Evolutionary conservation across 2,113 vertebrate species (phyloP), one percentile per base, ranked within the genome.

Genomic region (Sinosuthora webbiana): DNA sequence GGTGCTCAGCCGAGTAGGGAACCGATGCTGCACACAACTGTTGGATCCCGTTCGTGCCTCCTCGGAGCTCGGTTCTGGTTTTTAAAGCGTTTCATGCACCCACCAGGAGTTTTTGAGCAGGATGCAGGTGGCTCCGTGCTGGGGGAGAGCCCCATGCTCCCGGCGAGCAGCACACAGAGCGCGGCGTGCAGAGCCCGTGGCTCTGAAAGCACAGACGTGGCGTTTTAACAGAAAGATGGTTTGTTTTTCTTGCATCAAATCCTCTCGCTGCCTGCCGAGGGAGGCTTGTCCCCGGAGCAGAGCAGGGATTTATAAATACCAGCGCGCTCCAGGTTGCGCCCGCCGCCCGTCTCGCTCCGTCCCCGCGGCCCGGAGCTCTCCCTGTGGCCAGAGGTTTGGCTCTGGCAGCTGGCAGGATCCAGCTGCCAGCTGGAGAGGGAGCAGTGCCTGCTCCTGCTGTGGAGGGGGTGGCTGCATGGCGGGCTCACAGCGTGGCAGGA

Each of bases 181-280:
- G 0, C 1, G 3, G 45, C 0, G 1, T 1, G 10, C 53, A 20
- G 24, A 83, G 68, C 71, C 31, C 0, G 25, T 13, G 17, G 90
- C 93, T 92, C 93, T 7, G 5, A 16, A 52, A 49, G 20, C 81
- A 31, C 71, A 71, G 77, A 31, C 44, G 2, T 17, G 12, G 79
- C 84, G 71, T 80, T 80, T 82, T 49, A 15, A 41, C 31, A 65
- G 90, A 44, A 70, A 25, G 73, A 47, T 22, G 77, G 59, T 55
- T 95, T 92, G 87, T 89, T 92, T 91, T 62, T 55, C 81, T 70
- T 57, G 53, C 86, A 64, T 87, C 45, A 73, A 73, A 79, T 15
- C 87, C 85, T 71, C 79, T 76, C 1, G 19, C 89, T 89, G 78
- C 75, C 52, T 74, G 82, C 87, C 1, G 57, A 77, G 82, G 67